Evolutionary conservation across 2,888 invertebrate species (phyloP).

Genomic region (Athalia rosae): DNA sequence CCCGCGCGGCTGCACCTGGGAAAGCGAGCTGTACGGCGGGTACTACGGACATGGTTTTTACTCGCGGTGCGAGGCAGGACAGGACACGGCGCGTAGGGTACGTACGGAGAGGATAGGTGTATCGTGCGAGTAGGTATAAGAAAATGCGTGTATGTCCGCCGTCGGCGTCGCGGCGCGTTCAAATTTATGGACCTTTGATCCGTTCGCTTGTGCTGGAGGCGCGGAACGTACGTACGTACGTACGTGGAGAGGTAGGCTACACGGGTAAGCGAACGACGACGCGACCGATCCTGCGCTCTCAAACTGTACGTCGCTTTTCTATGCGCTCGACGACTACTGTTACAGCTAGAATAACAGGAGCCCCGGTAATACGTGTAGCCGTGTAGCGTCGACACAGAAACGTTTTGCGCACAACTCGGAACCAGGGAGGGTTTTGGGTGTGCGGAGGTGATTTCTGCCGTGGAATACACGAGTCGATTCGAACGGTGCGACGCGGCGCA

Average conservation of each 20-base stretch:
- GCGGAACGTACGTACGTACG: too few species aligned
- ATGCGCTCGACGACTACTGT: too few species aligned
- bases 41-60: too few species aligned
- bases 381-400: background rate
- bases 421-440: background rate
- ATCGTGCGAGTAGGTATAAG: background rate
- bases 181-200: too few species aligned
- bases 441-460: too few species aligned
- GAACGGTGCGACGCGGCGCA: background rate
- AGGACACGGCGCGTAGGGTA: background rate
- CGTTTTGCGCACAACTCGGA: background rate
- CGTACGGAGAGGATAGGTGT: background rate
- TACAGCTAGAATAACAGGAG: background rate
- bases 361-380: background rate
- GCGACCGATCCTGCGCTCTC: too few species aligned
- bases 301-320: too few species aligned
- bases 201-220: too few species aligned
- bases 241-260: too few species aligned
- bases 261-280: too few species aligned
- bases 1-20: conserved; percentile 8
- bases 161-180: too few species aligned
- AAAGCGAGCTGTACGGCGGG: background rate
- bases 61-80: too few species aligned
- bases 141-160: background rate
- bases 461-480: conserved; percentile 1